Percentiles rank a stretch among this genome's conserved stretches.
Conservation (phyloP, 2,113 vertebrate species). For the Notarius quadriscutis region DNA sequence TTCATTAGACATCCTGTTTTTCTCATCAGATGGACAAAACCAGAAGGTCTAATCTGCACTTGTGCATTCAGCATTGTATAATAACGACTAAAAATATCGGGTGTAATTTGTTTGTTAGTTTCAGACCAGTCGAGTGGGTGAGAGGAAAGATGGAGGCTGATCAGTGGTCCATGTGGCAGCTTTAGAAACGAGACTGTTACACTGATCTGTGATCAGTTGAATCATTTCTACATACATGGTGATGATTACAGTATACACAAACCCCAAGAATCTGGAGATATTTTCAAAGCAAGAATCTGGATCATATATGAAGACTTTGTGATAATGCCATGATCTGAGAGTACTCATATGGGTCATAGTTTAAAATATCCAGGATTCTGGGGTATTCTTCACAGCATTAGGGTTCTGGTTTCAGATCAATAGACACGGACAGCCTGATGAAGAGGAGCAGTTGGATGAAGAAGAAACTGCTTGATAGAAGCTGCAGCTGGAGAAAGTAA, state of each 20-base stretch:
- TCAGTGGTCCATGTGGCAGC: background rate
- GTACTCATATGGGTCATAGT: no score
- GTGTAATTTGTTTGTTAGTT: background rate
- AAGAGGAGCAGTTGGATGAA: conserved; percentile 93
- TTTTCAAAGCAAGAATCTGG: no score
- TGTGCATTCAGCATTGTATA: background rate
- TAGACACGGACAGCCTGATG: background rate
- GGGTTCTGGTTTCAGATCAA: background rate
- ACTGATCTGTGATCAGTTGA: background rate
- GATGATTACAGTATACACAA: background rate
- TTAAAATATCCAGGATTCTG: no score
- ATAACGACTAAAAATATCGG: background rate
- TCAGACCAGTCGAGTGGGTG: background rate
- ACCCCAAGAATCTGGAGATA: no score
- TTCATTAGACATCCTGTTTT: conserved; percentile 44
- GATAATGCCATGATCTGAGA: no score
- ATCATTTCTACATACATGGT: background rate
- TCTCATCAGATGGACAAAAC: conserved; percentile 6
- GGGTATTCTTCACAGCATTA: no score
- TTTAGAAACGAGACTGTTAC: background rate
- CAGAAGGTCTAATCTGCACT: background rate
- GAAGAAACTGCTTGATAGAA: conserved; percentile 97
- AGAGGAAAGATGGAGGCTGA: background rate
- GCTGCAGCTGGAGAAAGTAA: conserved; percentile 95
- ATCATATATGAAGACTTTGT: no score